Evolutionary conservation across 1,140 invertebrate genomes (phyloP).

Genomic region (Chelonus insularis): DNA sequence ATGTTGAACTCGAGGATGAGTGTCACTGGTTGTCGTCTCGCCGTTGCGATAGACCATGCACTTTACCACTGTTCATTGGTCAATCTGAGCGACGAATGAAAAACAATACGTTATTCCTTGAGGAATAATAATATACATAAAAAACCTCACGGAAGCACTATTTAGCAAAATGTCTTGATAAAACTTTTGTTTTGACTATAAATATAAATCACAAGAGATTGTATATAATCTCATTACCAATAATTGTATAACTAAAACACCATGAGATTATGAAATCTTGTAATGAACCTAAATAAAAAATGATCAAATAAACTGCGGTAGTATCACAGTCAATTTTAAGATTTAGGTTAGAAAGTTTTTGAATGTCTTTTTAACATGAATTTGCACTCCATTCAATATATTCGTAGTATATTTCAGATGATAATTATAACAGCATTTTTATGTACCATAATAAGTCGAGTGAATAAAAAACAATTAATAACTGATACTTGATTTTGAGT

Average conservation of each 20-base stretch:
- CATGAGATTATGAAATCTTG: not conserved
- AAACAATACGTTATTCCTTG: conserved; percentile 20
- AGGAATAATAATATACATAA: conserved; percentile 9
- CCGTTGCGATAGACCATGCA: conserved; percentile 27
- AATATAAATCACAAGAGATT: not conserved
- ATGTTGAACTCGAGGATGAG: conserved; percentile 26
- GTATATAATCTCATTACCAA: not conserved
- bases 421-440: too few species aligned
- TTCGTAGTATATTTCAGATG: too few species aligned
- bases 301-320: not conserved
- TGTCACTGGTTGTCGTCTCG: conserved; percentile 31
- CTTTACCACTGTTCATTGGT: conserved; percentile 34
- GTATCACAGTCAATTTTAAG: not conserved
- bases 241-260: not conserved
- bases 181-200: not conserved
- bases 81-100: conserved; percentile 26
- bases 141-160: conserved; percentile 8
- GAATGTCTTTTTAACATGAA: not conserved
- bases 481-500: not conserved
- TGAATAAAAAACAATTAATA: too few species aligned
- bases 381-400: too few species aligned
- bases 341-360: not conserved
- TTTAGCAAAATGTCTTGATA: not conserved
- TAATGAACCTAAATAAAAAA: not conserved
- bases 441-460: too few species aligned